Conservation (phyloP, 2,888 invertebrate genomes). For the Temnothorax unifasciatus region DNA sequence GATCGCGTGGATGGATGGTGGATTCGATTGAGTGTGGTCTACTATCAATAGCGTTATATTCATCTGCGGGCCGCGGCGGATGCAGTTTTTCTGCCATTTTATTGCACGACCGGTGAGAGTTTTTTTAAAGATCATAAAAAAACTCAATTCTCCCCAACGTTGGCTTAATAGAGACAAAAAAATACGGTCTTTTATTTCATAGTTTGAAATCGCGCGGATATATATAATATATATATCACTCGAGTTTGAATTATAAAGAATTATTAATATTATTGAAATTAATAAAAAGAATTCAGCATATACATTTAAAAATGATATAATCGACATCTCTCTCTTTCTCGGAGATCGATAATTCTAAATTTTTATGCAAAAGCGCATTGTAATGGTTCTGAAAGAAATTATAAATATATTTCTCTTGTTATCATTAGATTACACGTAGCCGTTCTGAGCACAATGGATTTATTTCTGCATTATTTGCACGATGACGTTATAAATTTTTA, state of each 20-base stretch:
- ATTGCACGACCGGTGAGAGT: constrained; percentile 7
- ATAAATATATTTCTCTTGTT: neutral
- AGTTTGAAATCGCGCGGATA: neutral
- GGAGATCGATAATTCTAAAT: neutral
- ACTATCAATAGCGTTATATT: constrained; percentile 60
- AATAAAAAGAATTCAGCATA: neutral
- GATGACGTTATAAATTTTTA: neutral
- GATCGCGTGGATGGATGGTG: constrained; percentile 69
- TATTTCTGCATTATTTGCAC: constrained; percentile 20
- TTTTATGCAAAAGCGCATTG: neutral
- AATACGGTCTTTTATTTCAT: constrained; percentile 3
- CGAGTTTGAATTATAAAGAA: neutral
- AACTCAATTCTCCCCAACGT: neutral
- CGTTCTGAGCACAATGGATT: neutral
- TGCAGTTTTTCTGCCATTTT: constrained; percentile 57
- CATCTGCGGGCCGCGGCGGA: constrained; percentile 37
- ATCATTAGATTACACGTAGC: neutral
- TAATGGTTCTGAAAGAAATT: neutral
- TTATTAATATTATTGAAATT: neutral
- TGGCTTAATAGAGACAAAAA: neutral
- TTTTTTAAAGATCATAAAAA: constrained; percentile 30
- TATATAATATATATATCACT: neutral
- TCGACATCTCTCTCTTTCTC: neutral
- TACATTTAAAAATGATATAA: neutral
- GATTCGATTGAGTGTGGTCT: constrained; percentile 53